phyloP scores from a whole-genome alignment of 2,797 vertebrate genomes.

The Sebastes oblongus region DNA sequence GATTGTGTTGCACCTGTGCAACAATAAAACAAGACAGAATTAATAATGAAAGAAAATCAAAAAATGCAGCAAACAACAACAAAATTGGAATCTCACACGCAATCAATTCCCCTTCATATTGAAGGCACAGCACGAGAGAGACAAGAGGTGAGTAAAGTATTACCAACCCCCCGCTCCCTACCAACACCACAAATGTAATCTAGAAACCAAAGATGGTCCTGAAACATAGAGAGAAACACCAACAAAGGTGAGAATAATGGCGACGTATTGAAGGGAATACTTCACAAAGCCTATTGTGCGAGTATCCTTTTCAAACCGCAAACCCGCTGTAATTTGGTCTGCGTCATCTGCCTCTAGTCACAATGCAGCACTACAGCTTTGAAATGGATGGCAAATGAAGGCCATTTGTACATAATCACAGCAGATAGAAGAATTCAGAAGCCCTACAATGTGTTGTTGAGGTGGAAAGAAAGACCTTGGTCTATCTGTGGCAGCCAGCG shows the following conservation, averaged over 20 bases:
- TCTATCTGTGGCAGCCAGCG: slow-evolving; percentile 77
- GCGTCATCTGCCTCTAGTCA: slow-evolving; percentile 81
- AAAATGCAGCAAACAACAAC: slow-evolving; percentile 22
- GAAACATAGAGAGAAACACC: slow-evolving; percentile 78
- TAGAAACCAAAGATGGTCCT: slow-evolving; percentile 77
- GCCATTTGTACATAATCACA: slow-evolving; percentile 84
- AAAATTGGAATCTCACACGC: slow-evolving; percentile 10
- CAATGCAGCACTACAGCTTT: slow-evolving; percentile 83
- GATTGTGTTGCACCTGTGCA: slow-evolving; percentile 10
- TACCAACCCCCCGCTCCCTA: slow-evolving; percentile 42
- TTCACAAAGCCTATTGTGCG: slow-evolving; percentile 83
- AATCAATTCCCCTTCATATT: slow-evolving; percentile 49
- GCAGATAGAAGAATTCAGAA: slow-evolving; percentile 80
- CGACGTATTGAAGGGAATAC: slow-evolving; percentile 76
- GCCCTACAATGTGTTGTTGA: slow-evolving; percentile 78
- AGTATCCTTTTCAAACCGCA: slow-evolving; percentile 82
- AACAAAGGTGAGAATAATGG: slow-evolving; percentile 82
- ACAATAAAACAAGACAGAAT: slow-evolving; percentile 36
- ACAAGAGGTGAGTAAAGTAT: slow-evolving; percentile 59
- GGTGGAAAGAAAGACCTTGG: slow-evolving; percentile 82
- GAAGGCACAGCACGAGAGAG: slow-evolving; percentile 40
- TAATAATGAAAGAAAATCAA: slow-evolving; percentile 35
- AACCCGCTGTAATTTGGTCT: slow-evolving; percentile 82
- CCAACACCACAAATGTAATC: slow-evolving; percentile 72
- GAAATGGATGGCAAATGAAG: slow-evolving; percentile 84